phyloP scores from a whole-genome alignment of 1,140 invertebrate species.

The Asobara japonica region DNA sequence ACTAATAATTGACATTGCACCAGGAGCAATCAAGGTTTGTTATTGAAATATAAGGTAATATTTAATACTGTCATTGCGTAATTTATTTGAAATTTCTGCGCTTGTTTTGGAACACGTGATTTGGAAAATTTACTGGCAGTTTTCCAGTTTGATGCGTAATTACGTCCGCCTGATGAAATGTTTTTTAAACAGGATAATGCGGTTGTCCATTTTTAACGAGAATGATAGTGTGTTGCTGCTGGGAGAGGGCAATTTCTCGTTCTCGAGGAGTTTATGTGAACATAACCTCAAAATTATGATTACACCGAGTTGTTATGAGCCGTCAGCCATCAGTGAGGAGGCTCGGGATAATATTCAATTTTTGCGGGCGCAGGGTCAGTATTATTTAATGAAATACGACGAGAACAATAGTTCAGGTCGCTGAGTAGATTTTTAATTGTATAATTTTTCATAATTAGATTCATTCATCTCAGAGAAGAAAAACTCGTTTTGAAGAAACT shows the following conservation, averaged over 20 bases:
- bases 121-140: background rate
- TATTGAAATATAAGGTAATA: background rate
- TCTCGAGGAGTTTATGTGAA: slow-evolving; percentile 61
- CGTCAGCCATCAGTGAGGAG: slow-evolving; percentile 33
- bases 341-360: slow-evolving; percentile 52
- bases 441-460: too few relatives aligned
- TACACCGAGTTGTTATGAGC: slow-evolving; percentile 56
- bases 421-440: background rate
- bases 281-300: slow-evolving; percentile 49
- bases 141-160: background rate
- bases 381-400: slow-evolving; percentile 20
- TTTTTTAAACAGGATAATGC: slow-evolving; percentile 44
- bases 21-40: background rate
- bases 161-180: background rate
- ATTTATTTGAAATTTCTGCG: background rate
- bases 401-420: background rate
- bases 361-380: slow-evolving; percentile 54
- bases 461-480: too few relatives aligned
- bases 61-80: background rate
- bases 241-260: slow-evolving; percentile 73
- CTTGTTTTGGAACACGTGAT: background rate
- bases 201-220: slow-evolving; percentile 46
- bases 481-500: too few relatives aligned
- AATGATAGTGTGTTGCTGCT: slow-evolving; percentile 60
- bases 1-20: background rate